These are phyloP conservation scores for Plecotus auritus DNA, from an alignment of 2,113 vertebrate species.

Conservation along the genomic window DNA sequence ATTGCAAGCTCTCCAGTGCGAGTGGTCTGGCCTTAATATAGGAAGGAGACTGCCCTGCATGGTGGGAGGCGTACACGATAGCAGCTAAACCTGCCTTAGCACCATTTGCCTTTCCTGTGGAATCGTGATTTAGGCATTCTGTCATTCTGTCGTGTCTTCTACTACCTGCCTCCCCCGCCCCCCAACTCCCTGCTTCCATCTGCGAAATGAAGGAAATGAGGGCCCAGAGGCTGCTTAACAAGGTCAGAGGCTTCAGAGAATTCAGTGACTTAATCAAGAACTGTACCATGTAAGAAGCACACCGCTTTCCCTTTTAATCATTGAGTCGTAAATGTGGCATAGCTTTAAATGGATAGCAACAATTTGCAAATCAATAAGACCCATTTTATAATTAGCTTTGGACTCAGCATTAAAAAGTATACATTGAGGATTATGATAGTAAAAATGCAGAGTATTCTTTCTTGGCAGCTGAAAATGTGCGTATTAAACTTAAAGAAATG, in stretches of 20 bases:
- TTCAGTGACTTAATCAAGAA: slow-evolving; percentile 44
- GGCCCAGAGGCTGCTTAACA: not conserved
- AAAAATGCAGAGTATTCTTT: slow-evolving; percentile 34
- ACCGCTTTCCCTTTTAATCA: slow-evolving; percentile 44
- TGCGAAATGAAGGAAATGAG: not conserved
- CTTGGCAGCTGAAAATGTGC: slow-evolving; percentile 23
- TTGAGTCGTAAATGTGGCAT: slow-evolving; percentile 46
- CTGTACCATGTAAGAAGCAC: not conserved
- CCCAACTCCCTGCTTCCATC: not conserved
- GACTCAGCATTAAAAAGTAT: slow-evolving; percentile 49
- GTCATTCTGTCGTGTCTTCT: not conserved
- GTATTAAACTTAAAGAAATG: slow-evolving; percentile 36
- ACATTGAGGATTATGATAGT: slow-evolving; percentile 16
- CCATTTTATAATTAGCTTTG: slow-evolving; percentile 43
- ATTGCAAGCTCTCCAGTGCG: not conserved
- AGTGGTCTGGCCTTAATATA: not conserved
- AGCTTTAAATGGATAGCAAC: slow-evolving; percentile 56
- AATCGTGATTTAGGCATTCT: not conserved
- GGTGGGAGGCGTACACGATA: not conserved
- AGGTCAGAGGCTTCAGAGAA: slow-evolving; percentile 38
- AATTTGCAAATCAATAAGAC: slow-evolving; percentile 53
- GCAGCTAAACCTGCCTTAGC: not conserved
- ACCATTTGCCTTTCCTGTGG: not conserved
- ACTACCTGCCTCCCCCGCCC: not conserved
- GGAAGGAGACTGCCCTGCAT: not conserved